Percentiles rank a stretch among this genome's conserved stretches.
These are phyloP conservation scores for Gambusia holbrooki DNA, from an alignment of 2,113 vertebrate genomes.

Conservation along the genomic window DNA sequence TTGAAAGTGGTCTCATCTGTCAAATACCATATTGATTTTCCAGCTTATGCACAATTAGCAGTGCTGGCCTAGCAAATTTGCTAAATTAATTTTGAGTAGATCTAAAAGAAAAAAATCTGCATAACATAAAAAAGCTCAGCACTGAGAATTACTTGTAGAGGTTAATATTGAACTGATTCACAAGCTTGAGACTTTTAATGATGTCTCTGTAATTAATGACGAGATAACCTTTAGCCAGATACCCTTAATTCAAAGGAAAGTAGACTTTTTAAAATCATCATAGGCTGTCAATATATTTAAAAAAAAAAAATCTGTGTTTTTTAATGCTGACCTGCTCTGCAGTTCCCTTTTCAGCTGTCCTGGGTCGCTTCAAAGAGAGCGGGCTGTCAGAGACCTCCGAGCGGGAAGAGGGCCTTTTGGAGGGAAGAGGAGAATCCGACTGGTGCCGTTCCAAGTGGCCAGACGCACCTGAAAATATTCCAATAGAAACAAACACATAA, in stretches of 20 bases:
- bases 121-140: conserved; percentile 56
- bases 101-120: conserved; percentile 55
- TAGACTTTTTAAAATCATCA: conserved; percentile 36
- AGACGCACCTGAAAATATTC: conserved; percentile 77
- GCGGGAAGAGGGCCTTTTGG: conserved; percentile 86
- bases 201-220: conserved; percentile 54
- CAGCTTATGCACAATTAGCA: conserved; percentile 81
- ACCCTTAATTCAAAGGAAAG: conserved; percentile 49
- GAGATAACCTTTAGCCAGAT: conserved; percentile 50
- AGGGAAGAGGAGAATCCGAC: conserved; percentile 85
- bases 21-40: conserved; percentile 82
- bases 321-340: conserved; percentile 89
- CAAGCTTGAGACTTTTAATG: conserved; percentile 57
- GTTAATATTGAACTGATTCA: conserved; percentile 61
- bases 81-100: conserved; percentile 63
- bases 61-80: conserved; percentile 69
- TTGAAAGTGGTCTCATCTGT: conserved; percentile 82
- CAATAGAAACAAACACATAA: conserved; percentile 50
- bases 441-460: conserved; percentile 88
- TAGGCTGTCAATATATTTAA: conserved; percentile 12
- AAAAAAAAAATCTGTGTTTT: conserved; percentile 5
- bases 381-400: conserved; percentile 86
- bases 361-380: conserved; percentile 89
- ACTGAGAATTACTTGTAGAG: conserved; percentile 52
- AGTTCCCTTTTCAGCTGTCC: conserved; percentile 89